phyloP scores from a whole-genome alignment of 2,888 invertebrate species.

The Tetheella fluctuosa region DNA sequence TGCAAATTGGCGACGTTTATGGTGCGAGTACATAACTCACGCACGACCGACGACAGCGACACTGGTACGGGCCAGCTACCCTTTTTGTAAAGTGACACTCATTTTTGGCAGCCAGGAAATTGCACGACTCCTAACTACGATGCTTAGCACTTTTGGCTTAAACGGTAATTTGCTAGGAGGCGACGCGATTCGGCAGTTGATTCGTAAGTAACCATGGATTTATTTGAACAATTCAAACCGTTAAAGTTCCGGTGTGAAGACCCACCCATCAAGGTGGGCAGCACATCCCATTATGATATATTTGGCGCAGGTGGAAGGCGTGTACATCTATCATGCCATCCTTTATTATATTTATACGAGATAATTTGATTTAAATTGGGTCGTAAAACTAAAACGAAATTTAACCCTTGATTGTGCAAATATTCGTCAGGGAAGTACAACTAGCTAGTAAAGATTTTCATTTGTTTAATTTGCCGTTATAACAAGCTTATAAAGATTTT shows the following conservation, averaged over 20 bases:
- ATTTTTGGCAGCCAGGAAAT: conserved; percentile 76
- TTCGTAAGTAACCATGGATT: neutral
- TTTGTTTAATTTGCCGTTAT: no score
- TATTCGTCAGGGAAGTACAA: no score
- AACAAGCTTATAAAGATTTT: neutral
- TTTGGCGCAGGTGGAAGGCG: neutral
- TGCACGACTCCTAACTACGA: conserved; percentile 65
- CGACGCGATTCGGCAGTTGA: conserved; percentile 21
- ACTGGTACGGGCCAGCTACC: conserved; percentile 39
- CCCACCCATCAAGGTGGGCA: neutral
- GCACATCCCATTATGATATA: neutral
- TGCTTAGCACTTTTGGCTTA: conserved; percentile 41
- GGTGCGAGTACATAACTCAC: conserved; percentile 47
- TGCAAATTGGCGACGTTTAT: conserved; percentile 74
- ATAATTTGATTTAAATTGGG: neutral
- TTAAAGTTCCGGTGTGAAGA: neutral
- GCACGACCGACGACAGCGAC: conserved; percentile 42
- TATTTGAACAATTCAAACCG: neutral
- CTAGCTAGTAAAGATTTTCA: neutral
- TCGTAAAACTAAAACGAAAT: neutral
- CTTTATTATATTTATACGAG: neutral
- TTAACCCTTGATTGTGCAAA: neutral
- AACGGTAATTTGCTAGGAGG: conserved; percentile 64
- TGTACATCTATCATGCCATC: neutral
- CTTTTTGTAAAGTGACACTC: conserved; percentile 76